Evolutionary conservation across 2,888 invertebrate species (phyloP), one percentile per base, ranked within the genome.

Genomic region (Monopis laevigella): DNA sequence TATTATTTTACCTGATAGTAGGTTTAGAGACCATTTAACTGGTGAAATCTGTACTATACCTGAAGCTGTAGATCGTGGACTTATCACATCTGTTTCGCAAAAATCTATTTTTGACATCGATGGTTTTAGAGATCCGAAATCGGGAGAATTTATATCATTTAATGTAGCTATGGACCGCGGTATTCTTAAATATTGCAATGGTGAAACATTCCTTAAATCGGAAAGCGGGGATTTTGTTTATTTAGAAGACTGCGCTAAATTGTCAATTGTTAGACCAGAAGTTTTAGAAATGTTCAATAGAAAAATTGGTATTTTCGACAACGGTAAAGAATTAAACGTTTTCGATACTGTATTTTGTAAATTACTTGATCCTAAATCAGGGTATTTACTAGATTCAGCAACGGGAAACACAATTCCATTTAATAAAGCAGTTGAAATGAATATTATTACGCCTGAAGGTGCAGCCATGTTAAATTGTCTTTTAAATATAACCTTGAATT

Each of bases 31-130:
- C 68, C 85, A 85, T 44, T 80, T 86, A 49, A 89, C 89, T 0
- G 86, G 86, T 34, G 89, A 92, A 68, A 75, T 87, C 11, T 83
- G 92, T 45, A 84, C 88, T 14, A 86, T 97, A 46, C 85, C 87
- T 12, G 95, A 96, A 62, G 98, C 98, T 0, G 93, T 95, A 11
- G 89, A 92, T 58, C 87, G 90, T 45, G 97, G 97, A 48, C 84
- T 94, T 34, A 90, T 98, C 43, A 90, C 90, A 17, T 93, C 94
- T 1, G 90, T 96, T 13, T 86, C 90, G 3, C 90, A 92, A 61
- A 90, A 90, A 65, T 92, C 93, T 2, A 90, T 96, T 51, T 96
- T 96, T 61, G 92, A 95, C 64, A 93, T 97, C 46, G 94, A 95
- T 53, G 96, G 92, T 42, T 92, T 96, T 60, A 90, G 89, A 59